Evolutionary conservation across 2,797 vertebrate species (phyloP), one percentile per base, ranked within the genome.

Genomic region (Acanthurus tractus): DNA sequence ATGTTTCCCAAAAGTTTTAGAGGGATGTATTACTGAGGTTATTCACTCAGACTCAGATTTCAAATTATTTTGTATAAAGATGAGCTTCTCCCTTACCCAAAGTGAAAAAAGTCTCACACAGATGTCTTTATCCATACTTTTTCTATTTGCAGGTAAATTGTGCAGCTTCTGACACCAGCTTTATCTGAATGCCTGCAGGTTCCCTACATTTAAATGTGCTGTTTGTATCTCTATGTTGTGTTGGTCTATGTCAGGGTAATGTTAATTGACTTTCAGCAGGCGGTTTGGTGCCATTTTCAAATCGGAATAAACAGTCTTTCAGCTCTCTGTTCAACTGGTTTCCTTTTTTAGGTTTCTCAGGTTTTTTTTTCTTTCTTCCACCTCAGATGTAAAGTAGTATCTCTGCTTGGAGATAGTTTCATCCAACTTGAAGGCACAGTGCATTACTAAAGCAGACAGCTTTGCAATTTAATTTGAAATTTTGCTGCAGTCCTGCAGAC

Each of bases 241-340:
- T 84, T 83, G 89, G 81, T 88, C 86, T 84, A 72, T 92, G 93
- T 94, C 94, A 90, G 93, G 85, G 88, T 91, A 94, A 93, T 95
- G 90, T 94, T 96, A 95, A 95, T 95, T 95, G 92, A 94, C 93
- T 95, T 94, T 87, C 93, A 86, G 94, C 93, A 94, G 92, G 90
- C 94, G 91, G 90, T 91, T 94, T 87, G 79, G 72, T 86, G 82
- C 85, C 86, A 86, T 87, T 92, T 86, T 87, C 76, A 87, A 86
- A 88, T 84, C 68, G 61, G 66, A 63, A 81, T 72, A 88, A 73
- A 81, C 68, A 82, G 80, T 87, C 89, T 91, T 90, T 88, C 83
- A 86, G 84, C 78, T 86, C 85, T 75, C 76, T 25, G 49, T 85
- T 83, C 67, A 81, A 70, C 73, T 63, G 44, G 69, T 40, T 76